These are phyloP conservation scores for Hyles euphorbiae DNA, from an alignment of 1,140 invertebrate genomes.

Conservation along the genomic window DNA sequence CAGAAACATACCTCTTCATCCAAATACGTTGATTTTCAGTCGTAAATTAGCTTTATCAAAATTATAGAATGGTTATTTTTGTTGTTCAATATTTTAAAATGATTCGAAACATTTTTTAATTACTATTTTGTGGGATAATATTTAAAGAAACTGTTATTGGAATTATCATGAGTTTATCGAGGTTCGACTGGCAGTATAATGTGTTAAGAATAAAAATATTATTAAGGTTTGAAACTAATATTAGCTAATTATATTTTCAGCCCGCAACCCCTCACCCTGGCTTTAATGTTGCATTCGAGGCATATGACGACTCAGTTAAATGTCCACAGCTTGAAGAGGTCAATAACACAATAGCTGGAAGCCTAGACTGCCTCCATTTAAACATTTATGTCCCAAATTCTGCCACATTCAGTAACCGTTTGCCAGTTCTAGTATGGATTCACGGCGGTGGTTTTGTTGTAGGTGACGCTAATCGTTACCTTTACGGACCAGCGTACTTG, in stretches of 20 bases:
- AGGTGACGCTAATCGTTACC: slow-evolving; percentile 60
- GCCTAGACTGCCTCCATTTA: slow-evolving; percentile 42
- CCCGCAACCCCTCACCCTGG: slow-evolving; percentile 23
- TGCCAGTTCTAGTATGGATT: slow-evolving; percentile 83
- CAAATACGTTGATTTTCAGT: too few relatives aligned
- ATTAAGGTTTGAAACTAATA: too few relatives aligned
- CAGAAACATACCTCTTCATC: too few relatives aligned
- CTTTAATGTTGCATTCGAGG: slow-evolving; percentile 31
- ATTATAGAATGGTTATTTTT: too few relatives aligned
- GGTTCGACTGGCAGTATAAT: too few relatives aligned
- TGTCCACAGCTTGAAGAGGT: slow-evolving; percentile 38
- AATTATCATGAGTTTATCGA: too few relatives aligned
- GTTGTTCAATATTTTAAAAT: too few relatives aligned
- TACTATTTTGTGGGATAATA: too few relatives aligned
- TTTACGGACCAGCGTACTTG: slow-evolving; percentile 74
- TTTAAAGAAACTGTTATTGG: too few relatives aligned
- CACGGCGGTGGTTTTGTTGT: slow-evolving; percentile 80
- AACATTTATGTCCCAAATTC: slow-evolving; percentile 48
- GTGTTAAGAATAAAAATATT: too few relatives aligned
- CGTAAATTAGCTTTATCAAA: too few relatives aligned
- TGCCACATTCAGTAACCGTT: slow-evolving; percentile 23
- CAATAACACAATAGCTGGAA: slow-evolving; percentile 19
- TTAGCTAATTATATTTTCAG: slow-evolving; percentile 14
- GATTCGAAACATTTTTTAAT: too few relatives aligned
- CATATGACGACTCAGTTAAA: slow-evolving; percentile 29